phyloP scores from a whole-genome alignment of 1,140 invertebrate genomes.

The Zophobas morio region DNA sequence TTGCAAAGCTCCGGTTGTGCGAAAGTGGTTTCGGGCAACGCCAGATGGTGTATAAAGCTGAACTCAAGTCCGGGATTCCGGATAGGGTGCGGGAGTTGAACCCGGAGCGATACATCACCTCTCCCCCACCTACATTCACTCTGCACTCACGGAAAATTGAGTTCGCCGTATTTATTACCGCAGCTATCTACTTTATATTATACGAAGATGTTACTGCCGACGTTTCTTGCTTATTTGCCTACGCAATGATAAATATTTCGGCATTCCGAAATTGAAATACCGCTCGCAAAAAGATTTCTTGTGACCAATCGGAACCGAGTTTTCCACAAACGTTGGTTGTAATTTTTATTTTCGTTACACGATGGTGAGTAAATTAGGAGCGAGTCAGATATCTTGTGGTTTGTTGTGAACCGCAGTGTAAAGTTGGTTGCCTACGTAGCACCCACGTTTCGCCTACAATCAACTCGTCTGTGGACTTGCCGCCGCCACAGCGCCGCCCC shows the following conservation, averaged over 20 bases:
- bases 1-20: constrained; percentile 47
- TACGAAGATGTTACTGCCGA: constrained; percentile 51
- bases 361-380: no score
- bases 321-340: no score
- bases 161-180: constrained; percentile 62
- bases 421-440: no score
- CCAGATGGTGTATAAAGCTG: constrained; percentile 58
- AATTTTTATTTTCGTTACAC: no score
- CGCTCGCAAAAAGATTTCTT: no score
- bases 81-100: constrained; percentile 53
- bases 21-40: constrained; percentile 57
- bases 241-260: constrained; percentile 38
- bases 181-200: constrained; percentile 59
- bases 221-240: constrained; percentile 41
- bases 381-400: no score
- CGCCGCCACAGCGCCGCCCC: background rate
- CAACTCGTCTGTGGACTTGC: no score
- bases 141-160: constrained; percentile 63
- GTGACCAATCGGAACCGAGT: no score
- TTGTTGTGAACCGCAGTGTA: no score
- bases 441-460: no score
- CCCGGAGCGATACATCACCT: constrained; percentile 56
- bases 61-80: constrained; percentile 52
- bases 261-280: background rate
- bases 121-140: constrained; percentile 52